These are phyloP conservation scores for Excalfactoria chinensis DNA, from an alignment of 2,113 vertebrate genomes.

Conservation along the genomic window DNA sequence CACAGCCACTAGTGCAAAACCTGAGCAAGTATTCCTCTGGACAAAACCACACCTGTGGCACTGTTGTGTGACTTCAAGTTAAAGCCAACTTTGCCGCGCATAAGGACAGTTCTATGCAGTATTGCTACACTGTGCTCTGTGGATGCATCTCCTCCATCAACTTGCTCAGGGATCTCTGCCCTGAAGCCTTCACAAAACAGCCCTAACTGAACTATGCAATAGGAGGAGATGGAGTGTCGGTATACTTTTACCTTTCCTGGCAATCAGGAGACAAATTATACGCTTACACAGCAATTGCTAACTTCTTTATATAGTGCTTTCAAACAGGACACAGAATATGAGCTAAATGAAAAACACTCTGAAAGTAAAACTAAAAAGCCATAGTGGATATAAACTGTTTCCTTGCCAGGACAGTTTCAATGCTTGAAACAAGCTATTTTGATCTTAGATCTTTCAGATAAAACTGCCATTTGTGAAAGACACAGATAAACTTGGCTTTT, in stretches of 20 bases:
- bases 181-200: not conserved
- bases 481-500: not conserved
- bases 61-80: not conserved
- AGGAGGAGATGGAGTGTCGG: not conserved
- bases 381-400: accelerated
- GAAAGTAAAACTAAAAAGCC: not conserved
- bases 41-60: accelerated
- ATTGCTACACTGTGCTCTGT: not conserved
- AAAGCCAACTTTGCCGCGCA: not conserved
- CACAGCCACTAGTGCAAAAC: accelerated
- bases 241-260: not conserved
- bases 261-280: not conserved
- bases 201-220: not conserved
- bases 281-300: not conserved
- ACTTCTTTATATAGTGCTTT: not conserved
- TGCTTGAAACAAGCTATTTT: not conserved
- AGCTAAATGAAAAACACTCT: not conserved
- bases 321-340: not conserved
- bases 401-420: not conserved
- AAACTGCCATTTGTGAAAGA: not conserved
- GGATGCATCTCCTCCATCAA: accelerated
- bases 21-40: not conserved
- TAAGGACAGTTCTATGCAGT: not conserved
- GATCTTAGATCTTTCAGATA: not conserved
- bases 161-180: not conserved